Evolutionary conservation across 2,113 vertebrate species (phyloP).

Genomic region (rat (Rattus norvegicus)): DNA sequence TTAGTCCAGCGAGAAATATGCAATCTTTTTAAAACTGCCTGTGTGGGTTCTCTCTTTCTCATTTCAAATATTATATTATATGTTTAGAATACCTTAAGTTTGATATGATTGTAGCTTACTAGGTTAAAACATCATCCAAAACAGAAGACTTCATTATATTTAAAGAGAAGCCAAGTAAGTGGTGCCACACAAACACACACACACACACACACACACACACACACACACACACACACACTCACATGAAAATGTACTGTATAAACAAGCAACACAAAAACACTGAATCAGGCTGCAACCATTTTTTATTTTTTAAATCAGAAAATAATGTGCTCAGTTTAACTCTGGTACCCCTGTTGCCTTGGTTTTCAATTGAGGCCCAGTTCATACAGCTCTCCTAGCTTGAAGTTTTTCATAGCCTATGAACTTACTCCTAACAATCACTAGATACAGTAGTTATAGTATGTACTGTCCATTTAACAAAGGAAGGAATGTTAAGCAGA

Average conservation of each 20-base stretch:
- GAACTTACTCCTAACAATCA: conserved; percentile 3
- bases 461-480: background rate
- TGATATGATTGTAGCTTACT: conserved; percentile 14
- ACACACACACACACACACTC: background rate
- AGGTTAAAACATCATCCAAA: background rate
- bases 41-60: background rate
- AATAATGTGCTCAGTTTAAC: conserved; percentile 16
- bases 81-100: background rate
- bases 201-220: background rate
- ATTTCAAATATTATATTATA: background rate
- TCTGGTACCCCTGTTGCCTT: accelerated
- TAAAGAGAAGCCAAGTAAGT: background rate
- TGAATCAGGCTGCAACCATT: background rate
- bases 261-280: background rate
- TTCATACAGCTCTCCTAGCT: background rate
- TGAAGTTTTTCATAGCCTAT: background rate
- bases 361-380: background rate
- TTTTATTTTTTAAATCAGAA: background rate
- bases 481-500: background rate
- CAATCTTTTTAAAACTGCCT: conserved; percentile 17
- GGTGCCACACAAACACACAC: background rate
- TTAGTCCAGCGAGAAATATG: conserved; percentile 45
- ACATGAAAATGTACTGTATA: background rate
- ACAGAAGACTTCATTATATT: background rate
- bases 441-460: conserved; percentile 15